Evolutionary conservation across 2,888 invertebrate species (phyloP), one percentile per base, ranked within the genome.

Genomic region (Tipula lateralis): DNA sequence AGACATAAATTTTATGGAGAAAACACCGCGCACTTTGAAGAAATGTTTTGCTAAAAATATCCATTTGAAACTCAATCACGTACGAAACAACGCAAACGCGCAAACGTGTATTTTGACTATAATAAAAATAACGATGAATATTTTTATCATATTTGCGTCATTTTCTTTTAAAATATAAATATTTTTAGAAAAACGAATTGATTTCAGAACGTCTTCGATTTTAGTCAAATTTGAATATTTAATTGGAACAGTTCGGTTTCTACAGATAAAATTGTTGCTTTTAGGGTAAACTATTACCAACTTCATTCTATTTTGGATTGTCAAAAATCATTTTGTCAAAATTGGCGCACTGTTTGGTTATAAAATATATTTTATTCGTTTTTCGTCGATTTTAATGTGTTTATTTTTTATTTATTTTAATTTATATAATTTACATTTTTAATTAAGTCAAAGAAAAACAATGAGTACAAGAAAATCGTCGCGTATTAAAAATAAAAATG

Each of bases 401-500:
- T 30, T 81, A 29, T 29, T 30, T 82, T 7, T 1, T 82, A 16
- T 0, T 82, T 82, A 16, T 82, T 29, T 82, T 30, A 29, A 29
- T 81, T 81, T 81, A 13, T 81, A 29, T 30, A 24, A 13, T 81
- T 16, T 82, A 6, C 2, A 6, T 82, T 82, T 29, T 82, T 82
- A 82, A 66, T 66, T 24, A 9, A 24, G 1, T 66, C 3, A 16
- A 50, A 50, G 2, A 24, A 66, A 24, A 66, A 50, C 12, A 29
- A 82, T 82, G 82, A 30, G 0, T 82, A 30, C 82, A 30, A 12
- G 82, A 82, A 29, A 82, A 82, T 82, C 82, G 30, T 82, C 82
- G 29, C 29, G 82, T 7, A 82, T 32, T 16, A 82, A 82, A 30
- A 82, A 16, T 30, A 82, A 82, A 82, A 30, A 29, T 30, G 82